These are phyloP conservation scores for Neogale vison DNA, from an alignment of 2,113 vertebrate species.

Conservation along the genomic window DNA sequence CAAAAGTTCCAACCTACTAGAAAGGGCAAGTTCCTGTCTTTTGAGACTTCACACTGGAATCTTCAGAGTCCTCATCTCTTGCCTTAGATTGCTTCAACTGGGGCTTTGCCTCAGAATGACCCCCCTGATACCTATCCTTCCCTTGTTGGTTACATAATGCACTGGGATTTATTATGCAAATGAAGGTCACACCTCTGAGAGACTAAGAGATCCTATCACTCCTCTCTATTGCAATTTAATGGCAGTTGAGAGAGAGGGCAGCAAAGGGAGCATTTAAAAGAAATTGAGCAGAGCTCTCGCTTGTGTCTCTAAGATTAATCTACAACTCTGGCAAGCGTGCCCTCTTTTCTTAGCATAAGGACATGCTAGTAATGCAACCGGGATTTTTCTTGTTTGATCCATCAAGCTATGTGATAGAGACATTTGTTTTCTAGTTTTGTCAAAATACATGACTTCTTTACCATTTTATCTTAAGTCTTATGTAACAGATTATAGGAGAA, in stretches of 20 bases:
- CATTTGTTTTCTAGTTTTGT: slow-evolving; percentile 32
- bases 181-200: neutral
- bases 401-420: slow-evolving; percentile 45
- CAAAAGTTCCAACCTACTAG: neutral
- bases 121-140: neutral
- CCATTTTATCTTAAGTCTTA: neutral
- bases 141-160: neutral
- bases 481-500: neutral
- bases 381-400: slow-evolving; percentile 56
- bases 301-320: slow-evolving; percentile 64
- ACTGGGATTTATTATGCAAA: neutral
- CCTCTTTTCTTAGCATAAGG: slow-evolving; percentile 39
- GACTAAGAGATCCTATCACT: neutral
- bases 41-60: neutral
- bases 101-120: neutral
- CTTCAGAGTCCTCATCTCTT: neutral
- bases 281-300: slow-evolving; percentile 5
- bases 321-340: slow-evolving; percentile 23
- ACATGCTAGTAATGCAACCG: slow-evolving; percentile 21
- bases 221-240: neutral
- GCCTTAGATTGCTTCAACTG: neutral
- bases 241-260: neutral
- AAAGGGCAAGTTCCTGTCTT: neutral
- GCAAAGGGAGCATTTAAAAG: neutral
- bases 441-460: neutral